A percentile compares a stretch with the other conserved stretches of the same genome.
These are phyloP conservation scores for Zosterops lateralis DNA, from an alignment of 2,113 vertebrate species.

Conservation along the genomic window DNA sequence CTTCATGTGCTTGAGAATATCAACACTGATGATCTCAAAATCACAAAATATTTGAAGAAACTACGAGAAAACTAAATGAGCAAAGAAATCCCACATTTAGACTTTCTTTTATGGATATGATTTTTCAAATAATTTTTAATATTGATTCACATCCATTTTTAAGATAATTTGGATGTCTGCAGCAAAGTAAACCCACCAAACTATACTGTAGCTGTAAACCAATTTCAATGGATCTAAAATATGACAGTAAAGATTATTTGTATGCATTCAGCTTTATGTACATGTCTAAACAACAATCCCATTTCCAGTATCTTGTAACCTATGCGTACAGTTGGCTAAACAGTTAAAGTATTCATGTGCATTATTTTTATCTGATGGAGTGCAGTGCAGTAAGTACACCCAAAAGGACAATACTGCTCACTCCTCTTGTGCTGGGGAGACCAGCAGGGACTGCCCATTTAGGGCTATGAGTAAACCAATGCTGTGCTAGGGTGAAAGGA, in stretches of 20 bases:
- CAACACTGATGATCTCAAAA: neutral
- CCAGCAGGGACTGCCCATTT: constrained; percentile 49
- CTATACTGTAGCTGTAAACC: neutral
- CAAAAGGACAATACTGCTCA: constrained; percentile 59
- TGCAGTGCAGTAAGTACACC: constrained; percentile 52
- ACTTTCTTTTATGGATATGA: neutral
- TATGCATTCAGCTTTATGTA: neutral
- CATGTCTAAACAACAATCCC: constrained; percentile 6
- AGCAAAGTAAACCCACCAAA: neutral
- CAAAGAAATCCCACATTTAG: neutral
- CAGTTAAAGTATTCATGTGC: constrained; percentile 67
- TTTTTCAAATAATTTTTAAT: neutral
- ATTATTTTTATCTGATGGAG: constrained; percentile 59
- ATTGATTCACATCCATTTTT: neutral
- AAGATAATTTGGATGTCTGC: neutral
- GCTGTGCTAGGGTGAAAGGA: constrained; percentile 56
- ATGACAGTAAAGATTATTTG: constrained; percentile 19
- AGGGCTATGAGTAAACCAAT: constrained; percentile 53
- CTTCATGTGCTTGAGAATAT: neutral
- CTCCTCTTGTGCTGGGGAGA: constrained; percentile 40
- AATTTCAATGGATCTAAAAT: neutral
- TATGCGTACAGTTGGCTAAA: constrained; percentile 51
- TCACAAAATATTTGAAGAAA: neutral
- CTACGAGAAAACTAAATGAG: neutral
- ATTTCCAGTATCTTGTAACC: constrained; percentile 48